Evolutionary conservation across 2,113 vertebrate genomes (phyloP), one percentile per base, ranked within the genome.

Genomic region (Oryzias celebensis): DNA sequence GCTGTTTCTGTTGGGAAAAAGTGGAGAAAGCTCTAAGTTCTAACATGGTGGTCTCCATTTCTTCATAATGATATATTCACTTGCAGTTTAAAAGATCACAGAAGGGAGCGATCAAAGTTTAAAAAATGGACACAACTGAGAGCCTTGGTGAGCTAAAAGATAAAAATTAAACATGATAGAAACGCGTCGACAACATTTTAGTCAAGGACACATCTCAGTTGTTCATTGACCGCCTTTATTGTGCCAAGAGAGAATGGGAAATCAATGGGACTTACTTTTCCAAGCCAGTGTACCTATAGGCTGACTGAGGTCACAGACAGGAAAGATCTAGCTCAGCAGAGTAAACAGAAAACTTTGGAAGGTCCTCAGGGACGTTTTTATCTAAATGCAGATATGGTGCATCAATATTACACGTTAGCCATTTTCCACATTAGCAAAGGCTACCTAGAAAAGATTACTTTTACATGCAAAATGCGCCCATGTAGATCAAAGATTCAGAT

Each of bases 21-120:
- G 65, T 75, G 75, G 75, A 85, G 70, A 82, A 87, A 84, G 62
- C 77, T 81, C 75, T 72, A 74, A 84, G 73, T 70, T 82, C 86
- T 82, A 71, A 91, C 90, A 80, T 85, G 92, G 91, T 92, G 92
- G 92, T 93, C 92, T 81, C 78, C 69, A 50, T 85, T 87, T 86
- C 80, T 80, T 86, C 81, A 78, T 87, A 87, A 85, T 87, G 70
- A 87, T 85, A 86, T 82, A 85, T 89, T 85, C 80, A 80, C 60
- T 71, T 61, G 14, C 65, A 83, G 83, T 87, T 87, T 84, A 87
- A 76, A 83, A 77, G 73, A 85, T 84, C 82, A 82, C 68, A 74
- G 36, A 81, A 55, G 62, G 31, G 14, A 80, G 52, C 17, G 44
- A 82, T 89, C 64, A 81, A 86, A 84, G 74, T 36, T 26, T 43